These are phyloP conservation scores for Ptychadena robeensis DNA, from an alignment of 2,797 vertebrate species.

Conservation along the genomic window DNA sequence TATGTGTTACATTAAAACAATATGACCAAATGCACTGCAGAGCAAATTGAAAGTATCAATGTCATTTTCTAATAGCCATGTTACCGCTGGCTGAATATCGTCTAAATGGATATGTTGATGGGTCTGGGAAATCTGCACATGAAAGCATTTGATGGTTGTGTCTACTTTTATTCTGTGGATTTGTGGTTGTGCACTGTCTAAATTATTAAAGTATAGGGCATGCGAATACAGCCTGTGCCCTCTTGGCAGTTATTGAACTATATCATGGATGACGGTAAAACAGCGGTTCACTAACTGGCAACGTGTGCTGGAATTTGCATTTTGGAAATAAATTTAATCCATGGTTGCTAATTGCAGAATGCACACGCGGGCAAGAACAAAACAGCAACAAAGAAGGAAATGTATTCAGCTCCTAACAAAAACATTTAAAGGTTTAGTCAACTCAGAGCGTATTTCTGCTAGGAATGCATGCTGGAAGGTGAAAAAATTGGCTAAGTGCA, in stretches of 20 bases:
- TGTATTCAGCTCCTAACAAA: not conserved
- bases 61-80: constrained; percentile 1
- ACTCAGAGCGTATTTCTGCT: too few relatives aligned
- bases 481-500: not conserved
- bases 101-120: constrained; percentile 6
- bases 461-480: not conserved
- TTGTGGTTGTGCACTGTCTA: not conserved
- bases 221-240: not conserved
- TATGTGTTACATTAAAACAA: constrained; percentile 18
- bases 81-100: constrained; percentile 1
- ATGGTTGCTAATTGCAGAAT: not conserved
- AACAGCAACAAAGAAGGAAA: not conserved
- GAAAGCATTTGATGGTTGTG: not conserved
- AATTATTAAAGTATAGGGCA: constrained; percentile 7
- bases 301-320: not conserved
- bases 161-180: not conserved
- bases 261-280: constrained; percentile 4
- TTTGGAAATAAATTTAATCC: not conserved
- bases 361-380: not conserved
- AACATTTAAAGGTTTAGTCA: too few relatives aligned
- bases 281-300: not conserved
- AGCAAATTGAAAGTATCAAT: not conserved
- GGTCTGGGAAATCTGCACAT: not conserved
- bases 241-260: constrained; percentile 7
- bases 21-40: not conserved